These are phyloP conservation scores for Anorthoa munda DNA, from an alignment of 2,888 invertebrate species.

Conservation along the genomic window DNA sequence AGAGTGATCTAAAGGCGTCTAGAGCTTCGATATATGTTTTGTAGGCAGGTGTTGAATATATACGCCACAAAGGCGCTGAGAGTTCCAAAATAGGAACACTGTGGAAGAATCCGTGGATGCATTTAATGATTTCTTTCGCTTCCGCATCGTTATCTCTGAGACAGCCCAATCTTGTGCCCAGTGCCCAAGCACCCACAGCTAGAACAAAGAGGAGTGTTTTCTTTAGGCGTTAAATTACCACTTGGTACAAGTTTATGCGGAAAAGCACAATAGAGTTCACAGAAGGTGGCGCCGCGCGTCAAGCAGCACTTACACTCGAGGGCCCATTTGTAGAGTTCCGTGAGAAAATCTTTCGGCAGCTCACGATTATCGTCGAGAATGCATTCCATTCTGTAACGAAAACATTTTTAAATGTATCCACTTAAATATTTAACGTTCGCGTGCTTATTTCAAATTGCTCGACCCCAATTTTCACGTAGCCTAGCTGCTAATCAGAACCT, in stretches of 20 bases:
- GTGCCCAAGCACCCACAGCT: slow-evolving; percentile 95
- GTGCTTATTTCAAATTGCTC: slow-evolving; percentile 31
- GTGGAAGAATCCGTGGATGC: slow-evolving; percentile 94
- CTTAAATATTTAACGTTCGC: slow-evolving; percentile 30
- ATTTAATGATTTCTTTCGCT: slow-evolving; percentile 94
- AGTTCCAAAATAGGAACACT: slow-evolving; percentile 94
- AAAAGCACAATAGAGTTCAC: slow-evolving; percentile 70
- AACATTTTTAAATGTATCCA: slow-evolving; percentile 56
- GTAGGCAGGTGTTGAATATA: slow-evolving; percentile 93
- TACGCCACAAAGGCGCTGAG: slow-evolving; percentile 94
- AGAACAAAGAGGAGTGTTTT: slow-evolving; percentile 69
- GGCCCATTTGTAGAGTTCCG: slow-evolving; percentile 95
- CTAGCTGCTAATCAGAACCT: slow-evolving; percentile 43
- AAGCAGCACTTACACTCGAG: slow-evolving; percentile 93
- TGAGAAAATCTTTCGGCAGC: slow-evolving; percentile 93
- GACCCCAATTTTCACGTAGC: slow-evolving; percentile 25
- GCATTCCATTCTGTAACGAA: slow-evolving; percentile 92
- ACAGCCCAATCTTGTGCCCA: slow-evolving; percentile 95
- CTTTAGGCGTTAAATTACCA: slow-evolving; percentile 61
- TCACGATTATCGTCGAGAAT: slow-evolving; percentile 91
- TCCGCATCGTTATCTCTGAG: slow-evolving; percentile 93
- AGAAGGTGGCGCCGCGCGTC: slow-evolving; percentile 56
- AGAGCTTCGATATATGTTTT: slow-evolving; percentile 93
- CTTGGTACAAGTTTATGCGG: slow-evolving; percentile 61
- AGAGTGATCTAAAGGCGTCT: slow-evolving; percentile 93